Conservation (phyloP, 1,140 invertebrate genomes). For the Polyergus mexicanus region DNA sequence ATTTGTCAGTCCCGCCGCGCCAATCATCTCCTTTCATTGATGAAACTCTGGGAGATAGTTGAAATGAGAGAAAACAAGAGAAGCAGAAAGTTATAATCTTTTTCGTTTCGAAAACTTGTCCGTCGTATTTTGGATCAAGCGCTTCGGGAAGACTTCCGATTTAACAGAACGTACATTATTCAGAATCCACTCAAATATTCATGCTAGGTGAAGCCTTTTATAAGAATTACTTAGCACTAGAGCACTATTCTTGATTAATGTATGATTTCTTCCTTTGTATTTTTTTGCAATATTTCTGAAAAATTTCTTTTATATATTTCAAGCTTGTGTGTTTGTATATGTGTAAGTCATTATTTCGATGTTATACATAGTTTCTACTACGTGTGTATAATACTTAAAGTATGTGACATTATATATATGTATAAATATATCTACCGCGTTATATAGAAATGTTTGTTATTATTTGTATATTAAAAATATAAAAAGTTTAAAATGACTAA, state of each 20-base stretch:
- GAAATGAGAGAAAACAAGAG: background rate
- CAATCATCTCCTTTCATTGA: slow-evolving; percentile 65
- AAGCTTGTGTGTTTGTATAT: background rate
- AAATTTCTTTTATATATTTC: background rate
- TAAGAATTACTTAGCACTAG: background rate
- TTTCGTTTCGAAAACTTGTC: slow-evolving; percentile 63
- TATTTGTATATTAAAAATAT: background rate
- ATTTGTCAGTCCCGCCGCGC: slow-evolving; percentile 68
- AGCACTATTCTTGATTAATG: background rate
- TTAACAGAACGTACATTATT: slow-evolving; percentile 24
- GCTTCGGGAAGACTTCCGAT: background rate
- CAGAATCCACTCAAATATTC: slow-evolving; percentile 16
- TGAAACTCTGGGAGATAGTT: slow-evolving; percentile 26
- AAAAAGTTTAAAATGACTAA: background rate
- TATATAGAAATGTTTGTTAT: background rate
- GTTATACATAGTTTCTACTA: too few relatives aligned
- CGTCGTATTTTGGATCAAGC: slow-evolving; percentile 54
- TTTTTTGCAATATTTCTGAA: background rate
- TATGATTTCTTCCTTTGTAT: background rate
- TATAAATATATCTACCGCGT: background rate
- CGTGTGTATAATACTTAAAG: background rate
- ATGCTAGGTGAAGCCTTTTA: background rate
- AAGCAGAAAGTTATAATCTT: slow-evolving; percentile 65
- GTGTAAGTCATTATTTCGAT: too few relatives aligned
- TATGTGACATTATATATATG: background rate